phyloP scores from a whole-genome alignment of 2,797 vertebrate species.

The Melanotaenia boesemani region DNA sequence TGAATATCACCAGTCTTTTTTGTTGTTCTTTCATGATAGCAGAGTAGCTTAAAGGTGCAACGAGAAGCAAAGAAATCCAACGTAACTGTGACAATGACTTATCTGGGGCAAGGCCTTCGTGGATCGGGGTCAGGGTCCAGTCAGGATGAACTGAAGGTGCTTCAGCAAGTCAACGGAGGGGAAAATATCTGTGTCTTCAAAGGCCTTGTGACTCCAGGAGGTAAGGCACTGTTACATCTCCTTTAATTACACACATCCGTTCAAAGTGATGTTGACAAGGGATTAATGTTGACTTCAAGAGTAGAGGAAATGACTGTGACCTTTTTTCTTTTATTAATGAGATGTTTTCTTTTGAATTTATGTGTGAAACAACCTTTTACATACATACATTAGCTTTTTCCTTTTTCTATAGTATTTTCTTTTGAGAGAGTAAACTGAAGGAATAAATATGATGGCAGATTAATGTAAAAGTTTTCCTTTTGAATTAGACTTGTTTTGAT shows the following conservation, averaged over 20 bases:
- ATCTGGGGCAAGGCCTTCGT: conserved; percentile 76
- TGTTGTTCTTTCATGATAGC: not conserved
- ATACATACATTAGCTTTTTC: not conserved
- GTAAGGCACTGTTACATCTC: conserved; percentile 60
- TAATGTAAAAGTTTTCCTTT: not conserved
- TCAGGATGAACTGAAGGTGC: conserved; percentile 84
- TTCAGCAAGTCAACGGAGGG: conserved; percentile 86
- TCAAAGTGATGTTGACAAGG: not conserved
- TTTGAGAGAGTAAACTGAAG: not conserved
- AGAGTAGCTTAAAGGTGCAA: conserved; percentile 72
- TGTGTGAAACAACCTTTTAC: not conserved
- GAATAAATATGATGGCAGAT: not conserved
- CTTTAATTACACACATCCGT: not conserved
- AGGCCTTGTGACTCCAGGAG: conserved; percentile 80
- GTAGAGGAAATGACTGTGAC: not conserved
- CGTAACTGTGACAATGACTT: conserved; percentile 83
- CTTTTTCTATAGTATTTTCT: not conserved
- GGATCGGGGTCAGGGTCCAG: conserved; percentile 37
- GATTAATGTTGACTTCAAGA: not conserved
- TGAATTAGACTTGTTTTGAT: not conserved
- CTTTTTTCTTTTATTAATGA: not conserved
- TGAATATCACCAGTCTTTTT: not conserved
- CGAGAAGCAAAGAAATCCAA: conserved; percentile 82
- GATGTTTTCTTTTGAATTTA: not conserved
- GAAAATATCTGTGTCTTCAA: conserved; percentile 87